Percentiles rank a stretch among this genome's conserved stretches.
Evolutionary conservation across 2,113 vertebrate species (phyloP).

Genomic region (Coreoperca whiteheadi): DNA sequence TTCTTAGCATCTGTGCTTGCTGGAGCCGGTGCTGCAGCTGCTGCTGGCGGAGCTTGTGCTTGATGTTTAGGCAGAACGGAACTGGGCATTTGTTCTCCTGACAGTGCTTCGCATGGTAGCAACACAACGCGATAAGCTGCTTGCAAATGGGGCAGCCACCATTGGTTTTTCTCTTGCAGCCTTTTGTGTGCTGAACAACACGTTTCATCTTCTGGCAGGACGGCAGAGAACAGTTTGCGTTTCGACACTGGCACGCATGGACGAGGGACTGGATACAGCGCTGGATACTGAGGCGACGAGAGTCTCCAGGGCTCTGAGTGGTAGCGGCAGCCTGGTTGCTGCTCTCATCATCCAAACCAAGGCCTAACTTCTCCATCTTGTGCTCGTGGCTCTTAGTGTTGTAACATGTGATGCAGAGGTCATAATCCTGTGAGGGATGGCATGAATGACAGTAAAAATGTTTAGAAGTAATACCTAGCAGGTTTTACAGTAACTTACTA

Average conservation of each 20-base stretch:
- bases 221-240: constrained; percentile 96
- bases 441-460: background rate
- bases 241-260: constrained; percentile 97
- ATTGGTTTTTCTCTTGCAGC: constrained; percentile 98
- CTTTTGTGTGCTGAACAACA: constrained; percentile 97
- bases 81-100: constrained; percentile 99
- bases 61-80: constrained; percentile 99
- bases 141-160: constrained; percentile 98
- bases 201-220: constrained; percentile 99
- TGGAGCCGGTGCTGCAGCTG: constrained; percentile 97
- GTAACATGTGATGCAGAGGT: constrained; percentile 97
- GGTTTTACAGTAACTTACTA: background rate
- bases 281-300: constrained; percentile 97
- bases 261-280: constrained; percentile 99
- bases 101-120: constrained; percentile 99
- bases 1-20: constrained; percentile 96
- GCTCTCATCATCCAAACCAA: constrained; percentile 96
- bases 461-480: background rate
- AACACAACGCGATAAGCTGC: constrained; percentile 97
- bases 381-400: constrained; percentile 96
- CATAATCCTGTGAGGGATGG: constrained; percentile 89
- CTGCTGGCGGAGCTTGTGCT: constrained; percentile 98
- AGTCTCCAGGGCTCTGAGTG: constrained; percentile 95
- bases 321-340: constrained; percentile 91
- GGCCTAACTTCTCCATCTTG: constrained; percentile 98